phyloP scores from a whole-genome alignment of 2,797 vertebrate genomes.

The Varecia variegata region DNA sequence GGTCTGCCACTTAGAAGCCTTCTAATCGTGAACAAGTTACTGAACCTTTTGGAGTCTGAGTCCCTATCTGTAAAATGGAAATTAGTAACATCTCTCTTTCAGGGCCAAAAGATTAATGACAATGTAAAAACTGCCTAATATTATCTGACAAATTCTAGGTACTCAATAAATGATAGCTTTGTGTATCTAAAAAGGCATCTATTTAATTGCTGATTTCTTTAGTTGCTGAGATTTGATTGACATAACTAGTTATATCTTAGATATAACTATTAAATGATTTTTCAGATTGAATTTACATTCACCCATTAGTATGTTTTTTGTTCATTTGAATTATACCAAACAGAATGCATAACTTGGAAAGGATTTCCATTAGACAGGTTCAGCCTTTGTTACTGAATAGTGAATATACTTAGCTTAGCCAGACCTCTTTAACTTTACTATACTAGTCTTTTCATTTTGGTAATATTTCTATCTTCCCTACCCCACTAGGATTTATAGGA shows the following conservation, averaged over 20 bases:
- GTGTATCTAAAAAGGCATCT: background rate
- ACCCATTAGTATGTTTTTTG: background rate
- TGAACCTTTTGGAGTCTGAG: background rate
- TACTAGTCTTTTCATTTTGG: background rate
- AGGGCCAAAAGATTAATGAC: background rate
- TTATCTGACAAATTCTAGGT: background rate
- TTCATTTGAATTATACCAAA: background rate
- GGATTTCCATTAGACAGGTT: background rate
- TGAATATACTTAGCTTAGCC: background rate
- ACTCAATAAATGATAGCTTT: background rate
- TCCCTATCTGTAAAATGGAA: background rate
- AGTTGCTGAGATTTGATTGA: background rate
- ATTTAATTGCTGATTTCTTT: background rate
- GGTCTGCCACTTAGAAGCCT: background rate
- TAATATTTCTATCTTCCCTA: background rate
- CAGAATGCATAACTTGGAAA: background rate
- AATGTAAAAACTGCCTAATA: background rate
- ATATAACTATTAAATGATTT: background rate
- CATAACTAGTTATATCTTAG: too few species aligned
- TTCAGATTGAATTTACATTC: background rate
- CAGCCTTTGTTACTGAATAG: background rate
- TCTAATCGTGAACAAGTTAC: background rate
- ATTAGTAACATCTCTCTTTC: background rate
- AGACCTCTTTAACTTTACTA: background rate
- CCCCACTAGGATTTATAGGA: background rate